Percentiles rank a stretch among this genome's conserved stretches.
phyloP scores from a whole-genome alignment of 2,888 invertebrate genomes.

The Proisotoma minuta region DNA sequence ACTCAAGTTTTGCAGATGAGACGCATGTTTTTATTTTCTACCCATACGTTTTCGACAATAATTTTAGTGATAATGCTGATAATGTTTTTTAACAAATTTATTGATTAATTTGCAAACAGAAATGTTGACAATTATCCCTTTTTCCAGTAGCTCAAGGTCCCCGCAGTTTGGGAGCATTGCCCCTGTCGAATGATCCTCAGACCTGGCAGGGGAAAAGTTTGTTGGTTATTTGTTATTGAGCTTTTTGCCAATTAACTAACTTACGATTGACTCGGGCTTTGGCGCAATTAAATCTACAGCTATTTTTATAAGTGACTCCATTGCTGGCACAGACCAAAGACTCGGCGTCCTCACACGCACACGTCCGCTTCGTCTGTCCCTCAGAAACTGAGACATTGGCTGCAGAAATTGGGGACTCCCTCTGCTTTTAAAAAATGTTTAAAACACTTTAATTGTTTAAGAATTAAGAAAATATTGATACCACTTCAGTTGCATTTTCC shows the following conservation, averaged over 20 bases:
- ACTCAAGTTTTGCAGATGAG: no score
- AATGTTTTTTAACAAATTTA: no score
- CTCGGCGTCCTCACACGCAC: slow-evolving; percentile 37
- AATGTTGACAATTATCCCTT: slow-evolving; percentile 8
- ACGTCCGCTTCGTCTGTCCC: slow-evolving; percentile 21
- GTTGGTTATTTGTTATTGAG: background rate
- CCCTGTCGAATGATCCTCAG: slow-evolving; percentile 37
- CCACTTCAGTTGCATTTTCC: no score
- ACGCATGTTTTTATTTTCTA: no score
- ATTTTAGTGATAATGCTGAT: no score
- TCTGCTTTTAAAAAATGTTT: background rate
- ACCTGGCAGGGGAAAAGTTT: slow-evolving; percentile 26
- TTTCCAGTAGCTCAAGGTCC: slow-evolving; percentile 30
- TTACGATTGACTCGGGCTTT: slow-evolving; percentile 40
- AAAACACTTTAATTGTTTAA: background rate
- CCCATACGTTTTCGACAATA: no score
- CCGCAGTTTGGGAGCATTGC: slow-evolving; percentile 29
- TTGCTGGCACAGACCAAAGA: slow-evolving; percentile 36
- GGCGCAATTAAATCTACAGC: slow-evolving; percentile 41
- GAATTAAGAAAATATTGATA: background rate
- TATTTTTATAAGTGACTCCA: slow-evolving; percentile 41
- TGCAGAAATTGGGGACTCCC: background rate
- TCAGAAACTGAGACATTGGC: background rate
- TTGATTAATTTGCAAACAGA: no score
- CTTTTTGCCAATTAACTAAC: slow-evolving; percentile 9